Base-by-base conservation (phyloP, 2,888 invertebrate species). In the Craniophora ligustri region DNA sequence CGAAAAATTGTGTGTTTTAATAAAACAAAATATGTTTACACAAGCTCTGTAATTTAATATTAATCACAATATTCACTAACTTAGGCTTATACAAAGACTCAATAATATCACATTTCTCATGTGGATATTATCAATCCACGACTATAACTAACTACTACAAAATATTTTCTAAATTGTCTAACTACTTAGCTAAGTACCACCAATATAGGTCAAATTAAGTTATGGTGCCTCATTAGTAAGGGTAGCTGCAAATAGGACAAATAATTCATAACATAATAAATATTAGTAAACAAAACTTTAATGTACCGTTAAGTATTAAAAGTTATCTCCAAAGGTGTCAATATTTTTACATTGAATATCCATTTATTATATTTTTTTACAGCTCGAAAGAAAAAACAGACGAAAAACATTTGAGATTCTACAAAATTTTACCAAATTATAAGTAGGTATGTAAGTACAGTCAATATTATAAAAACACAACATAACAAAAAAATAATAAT, bases 81-180 rank as follows among this genome's bases (percentile, higher is more conserved):
- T 73, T 82, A 88, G 77, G 82, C 89, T 91, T 89, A 91, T 92
- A 92, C 88, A 89, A 92, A 93, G 93, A 94, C 93, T 93, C 92
- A 93, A 94, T 95, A 95, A 95, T 95, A 95, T 95, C 95, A 95
- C 95, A 95, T 95, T 95, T 95, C 95, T 95, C 87, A 95, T 95
- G 95, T 95, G 95, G 95, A 95, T 95, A 95, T 95, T 95, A 95
- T 93, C 64, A 88, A 92, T 91, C 92, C 92, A 92, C 91, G 82
- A 85, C 87, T 90, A 89, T 78, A 64, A 73, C 84, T 80, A 72
- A 67, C 69, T 46, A 74, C 56, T 59, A 66, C 59, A 48, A 67
- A 59, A 36, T 61, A 61, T 57, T 45, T 60, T 64, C 69, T 77
- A 76, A 67, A 54, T 70, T 73, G 41, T 67, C 64, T 76, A 75